These are phyloP conservation scores for Ameiurus melas DNA, from an alignment of 2,113 vertebrate genomes.

Conservation along the genomic window DNA sequence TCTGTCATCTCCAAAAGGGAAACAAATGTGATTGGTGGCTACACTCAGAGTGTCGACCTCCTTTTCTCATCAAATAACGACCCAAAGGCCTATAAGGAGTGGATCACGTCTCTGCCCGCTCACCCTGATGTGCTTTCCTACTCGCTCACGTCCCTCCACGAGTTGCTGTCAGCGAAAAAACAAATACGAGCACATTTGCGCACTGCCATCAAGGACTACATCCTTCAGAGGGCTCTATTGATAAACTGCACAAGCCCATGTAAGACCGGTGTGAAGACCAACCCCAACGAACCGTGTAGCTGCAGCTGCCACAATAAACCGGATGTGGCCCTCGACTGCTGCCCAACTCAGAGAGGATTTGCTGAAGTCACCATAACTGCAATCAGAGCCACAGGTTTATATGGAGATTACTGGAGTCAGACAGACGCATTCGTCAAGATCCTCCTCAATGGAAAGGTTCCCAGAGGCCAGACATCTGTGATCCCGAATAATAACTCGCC, in stretches of 20 bases:
- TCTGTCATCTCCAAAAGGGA: slow-evolving; percentile 43
- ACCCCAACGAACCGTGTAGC: slow-evolving; percentile 48
- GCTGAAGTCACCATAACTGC: slow-evolving; percentile 60
- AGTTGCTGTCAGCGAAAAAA: slow-evolving; percentile 46
- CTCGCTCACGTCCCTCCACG: slow-evolving; percentile 63
- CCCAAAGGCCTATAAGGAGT: slow-evolving; percentile 55
- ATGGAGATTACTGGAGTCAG: slow-evolving; percentile 52
- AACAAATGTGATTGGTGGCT: slow-evolving; percentile 53
- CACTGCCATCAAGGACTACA: slow-evolving; percentile 63
- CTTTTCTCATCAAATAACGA: slow-evolving; percentile 58
- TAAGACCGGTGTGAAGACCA: slow-evolving; percentile 44
- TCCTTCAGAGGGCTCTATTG: slow-evolving; percentile 56
- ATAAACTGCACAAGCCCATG: slow-evolving; percentile 62
- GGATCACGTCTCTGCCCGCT: slow-evolving; percentile 57
- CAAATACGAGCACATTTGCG: slow-evolving; percentile 44
- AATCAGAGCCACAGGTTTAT: slow-evolving; percentile 45
- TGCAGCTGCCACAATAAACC: slow-evolving; percentile 58
- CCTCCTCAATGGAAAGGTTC: no score
- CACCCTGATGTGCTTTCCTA: slow-evolving; percentile 64
- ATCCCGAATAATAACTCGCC: slow-evolving; percentile 11
- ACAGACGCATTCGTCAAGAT: slow-evolving; percentile 53
- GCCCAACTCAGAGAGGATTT: slow-evolving; percentile 59
- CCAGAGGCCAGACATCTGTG: background rate
- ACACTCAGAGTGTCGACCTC: slow-evolving; percentile 47
- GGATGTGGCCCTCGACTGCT: slow-evolving; percentile 60